Conservation (phyloP, 2,888 invertebrate genomes). For the Hermaeophaga mercurialis region DNA sequence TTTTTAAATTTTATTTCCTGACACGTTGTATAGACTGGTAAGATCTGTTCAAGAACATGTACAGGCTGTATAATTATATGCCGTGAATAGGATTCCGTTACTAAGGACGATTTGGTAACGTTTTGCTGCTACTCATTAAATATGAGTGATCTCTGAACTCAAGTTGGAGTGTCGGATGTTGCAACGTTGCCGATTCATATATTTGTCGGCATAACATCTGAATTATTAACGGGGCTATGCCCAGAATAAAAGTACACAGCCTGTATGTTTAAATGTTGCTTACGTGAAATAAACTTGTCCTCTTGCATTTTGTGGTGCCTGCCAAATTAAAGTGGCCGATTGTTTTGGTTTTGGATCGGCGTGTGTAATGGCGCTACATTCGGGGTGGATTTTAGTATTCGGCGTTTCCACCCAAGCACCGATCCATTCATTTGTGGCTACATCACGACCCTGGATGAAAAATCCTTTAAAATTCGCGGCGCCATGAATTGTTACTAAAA, state of each 20-base stretch:
- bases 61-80: too few relatives aligned
- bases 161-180: too few relatives aligned
- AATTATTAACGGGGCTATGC: neutral
- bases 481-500: constrained; percentile 51
- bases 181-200: neutral
- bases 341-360: constrained; percentile 76
- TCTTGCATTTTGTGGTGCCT: constrained; percentile 67
- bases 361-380: constrained; percentile 81
- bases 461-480: constrained; percentile 76
- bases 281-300: constrained; percentile 84
- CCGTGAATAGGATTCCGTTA: too few relatives aligned
- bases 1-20: too few relatives aligned
- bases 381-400: constrained; percentile 77
- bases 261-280: too few relatives aligned
- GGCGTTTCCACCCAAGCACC: constrained; percentile 75
- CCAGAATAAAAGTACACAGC: neutral
- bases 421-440: constrained; percentile 73
- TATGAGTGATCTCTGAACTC: too few relatives aligned
- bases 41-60: too few relatives aligned
- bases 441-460: constrained; percentile 80
- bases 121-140: too few relatives aligned
- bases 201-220: neutral
- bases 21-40: too few relatives aligned
- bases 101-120: too few relatives aligned
- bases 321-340: constrained; percentile 75